Conservation (phyloP, 2,888 invertebrate genomes). For the Luperina testacea region DNA sequence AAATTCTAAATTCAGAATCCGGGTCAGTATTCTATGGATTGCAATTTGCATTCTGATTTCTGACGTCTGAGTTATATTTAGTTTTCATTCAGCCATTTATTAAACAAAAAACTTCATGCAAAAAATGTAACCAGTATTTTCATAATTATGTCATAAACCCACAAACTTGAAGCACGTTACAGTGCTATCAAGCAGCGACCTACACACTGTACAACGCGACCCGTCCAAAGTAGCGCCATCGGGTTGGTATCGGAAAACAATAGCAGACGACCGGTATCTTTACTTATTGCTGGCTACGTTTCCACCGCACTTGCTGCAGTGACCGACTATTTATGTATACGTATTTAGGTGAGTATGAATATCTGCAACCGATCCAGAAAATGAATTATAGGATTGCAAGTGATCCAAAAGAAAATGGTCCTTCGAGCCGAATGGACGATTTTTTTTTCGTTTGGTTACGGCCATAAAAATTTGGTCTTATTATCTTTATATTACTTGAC, state of each 20-base stretch:
- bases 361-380: background rate
- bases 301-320: conserved; percentile 33
- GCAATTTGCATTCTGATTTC: background rate
- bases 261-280: conserved; percentile 53
- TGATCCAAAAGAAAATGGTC: background rate
- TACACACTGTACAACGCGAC: conserved; percentile 30
- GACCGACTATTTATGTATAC: conserved; percentile 48
- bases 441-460: background rate
- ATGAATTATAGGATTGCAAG: background rate
- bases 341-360: conserved; percentile 33
- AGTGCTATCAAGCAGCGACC: conserved; percentile 42
- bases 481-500: background rate
- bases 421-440: conserved; percentile 14
- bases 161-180: conserved; percentile 4
- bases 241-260: conserved; percentile 66
- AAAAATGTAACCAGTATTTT: background rate
- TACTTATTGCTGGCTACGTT: conserved; percentile 55
- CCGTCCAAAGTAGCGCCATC: conserved; percentile 52
- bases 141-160: background rate
- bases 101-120: background rate
- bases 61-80: too few relatives aligned
- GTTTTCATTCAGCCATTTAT: background rate
- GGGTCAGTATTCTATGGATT: background rate
- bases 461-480: background rate
- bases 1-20: background rate